Percentiles rank a stretch among this genome's conserved stretches.
phyloP scores from a whole-genome alignment of 2,797 vertebrate species.

The Rhadinocentrus ornatus region DNA sequence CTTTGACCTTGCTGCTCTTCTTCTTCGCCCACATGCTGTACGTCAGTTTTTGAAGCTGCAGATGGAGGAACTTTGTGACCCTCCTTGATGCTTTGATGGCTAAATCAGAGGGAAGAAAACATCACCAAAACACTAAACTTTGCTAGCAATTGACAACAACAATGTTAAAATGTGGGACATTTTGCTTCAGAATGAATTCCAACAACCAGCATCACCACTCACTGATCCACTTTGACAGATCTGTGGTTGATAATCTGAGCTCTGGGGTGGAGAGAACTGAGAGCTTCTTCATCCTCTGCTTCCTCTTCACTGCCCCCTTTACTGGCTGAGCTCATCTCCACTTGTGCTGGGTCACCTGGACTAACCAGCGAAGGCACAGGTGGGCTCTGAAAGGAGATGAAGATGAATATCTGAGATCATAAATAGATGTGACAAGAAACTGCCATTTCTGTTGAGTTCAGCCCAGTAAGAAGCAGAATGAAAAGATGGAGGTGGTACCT shows the following conservation, averaged over 20 bases:
- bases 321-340: conserved; percentile 60
- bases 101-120: conserved; percentile 48
- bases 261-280: conserved; percentile 43
- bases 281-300: conserved; percentile 11
- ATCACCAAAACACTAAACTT: not conserved
- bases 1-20: conserved; percentile 1
- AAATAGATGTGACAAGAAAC: not conserved
- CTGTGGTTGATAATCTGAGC: conserved; percentile 64
- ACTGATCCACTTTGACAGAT: conserved; percentile 78
- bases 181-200: not conserved
- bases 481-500: conserved; percentile 60
- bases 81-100: conserved; percentile 81
- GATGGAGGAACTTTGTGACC: conserved; percentile 57
- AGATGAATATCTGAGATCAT: not conserved
- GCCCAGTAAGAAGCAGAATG: not conserved
- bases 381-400: conserved; percentile 54
- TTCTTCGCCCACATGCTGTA: conserved; percentile 2
- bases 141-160: not conserved
- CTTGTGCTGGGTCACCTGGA: not conserved
- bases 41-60: conserved; percentile 24
- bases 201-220: conserved; percentile 61
- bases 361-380: conserved; percentile 22
- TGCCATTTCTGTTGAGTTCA: not conserved
- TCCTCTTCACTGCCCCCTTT: conserved; percentile 46
- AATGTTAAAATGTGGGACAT: not conserved